A percentile compares a stretch with the other conserved stretches of the same genome.
These are phyloP conservation scores for Neopelma chrysocephalum DNA, from an alignment of 2,797 vertebrate species.

Conservation along the genomic window DNA sequence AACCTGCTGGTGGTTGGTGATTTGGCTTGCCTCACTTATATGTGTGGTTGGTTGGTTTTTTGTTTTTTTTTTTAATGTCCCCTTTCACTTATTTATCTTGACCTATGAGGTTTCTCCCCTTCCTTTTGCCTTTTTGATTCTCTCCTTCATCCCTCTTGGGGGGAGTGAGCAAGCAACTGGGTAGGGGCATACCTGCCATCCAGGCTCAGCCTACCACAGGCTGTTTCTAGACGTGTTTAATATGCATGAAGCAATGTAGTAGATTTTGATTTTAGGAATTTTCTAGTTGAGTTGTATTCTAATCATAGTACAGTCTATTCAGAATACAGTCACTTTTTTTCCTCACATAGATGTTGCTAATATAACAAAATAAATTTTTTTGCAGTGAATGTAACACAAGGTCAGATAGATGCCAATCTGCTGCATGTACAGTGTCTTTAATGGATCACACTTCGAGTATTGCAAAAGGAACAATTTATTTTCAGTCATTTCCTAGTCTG, in stretches of 20 bases:
- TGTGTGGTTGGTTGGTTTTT: neutral
- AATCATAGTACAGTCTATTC: neutral
- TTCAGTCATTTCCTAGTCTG: neutral
- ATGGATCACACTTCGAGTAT: neutral
- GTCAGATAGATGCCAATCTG: neutral
- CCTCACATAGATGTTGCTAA: neutral
- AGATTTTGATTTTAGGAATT: neutral
- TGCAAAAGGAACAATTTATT: neutral
- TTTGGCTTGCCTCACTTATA: neutral
- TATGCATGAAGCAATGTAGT: neutral
- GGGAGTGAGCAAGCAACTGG: neutral
- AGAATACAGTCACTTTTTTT: neutral
- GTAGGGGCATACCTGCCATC: neutral
- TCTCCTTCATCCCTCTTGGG: neutral
- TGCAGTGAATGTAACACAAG: neutral
- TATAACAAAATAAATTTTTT: neutral
- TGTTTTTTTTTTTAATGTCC: neutral
- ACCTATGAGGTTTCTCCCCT: neutral
- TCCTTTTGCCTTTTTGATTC: neutral
- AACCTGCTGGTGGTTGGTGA: neutral
- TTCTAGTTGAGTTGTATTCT: neutral
- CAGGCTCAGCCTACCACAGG: neutral
- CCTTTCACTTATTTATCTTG: neutral
- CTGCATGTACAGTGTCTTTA: neutral
- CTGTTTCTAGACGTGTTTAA: neutral